phyloP scores from a whole-genome alignment of 2,797 vertebrate genomes.

The Danio albolineatus region DNA sequence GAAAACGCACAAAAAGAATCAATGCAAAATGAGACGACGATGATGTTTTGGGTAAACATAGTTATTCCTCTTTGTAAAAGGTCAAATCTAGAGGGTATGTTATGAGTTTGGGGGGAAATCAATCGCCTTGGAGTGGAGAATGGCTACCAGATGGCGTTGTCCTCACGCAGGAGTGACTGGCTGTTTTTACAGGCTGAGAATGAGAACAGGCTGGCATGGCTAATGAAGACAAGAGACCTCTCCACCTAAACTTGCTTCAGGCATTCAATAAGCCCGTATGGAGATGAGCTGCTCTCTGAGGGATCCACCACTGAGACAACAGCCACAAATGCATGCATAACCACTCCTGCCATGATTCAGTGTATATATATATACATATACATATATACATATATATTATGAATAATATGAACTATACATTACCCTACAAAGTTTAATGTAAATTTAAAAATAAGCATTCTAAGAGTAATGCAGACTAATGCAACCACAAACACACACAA shows the following conservation, averaged over 20 bases:
- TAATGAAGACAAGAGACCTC: slow-evolving; percentile 72
- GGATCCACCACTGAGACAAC: background rate
- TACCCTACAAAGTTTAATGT: too few relatives aligned
- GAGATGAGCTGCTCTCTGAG: slow-evolving; percentile 29
- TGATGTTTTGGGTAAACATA: slow-evolving; percentile 68
- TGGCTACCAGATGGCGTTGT: slow-evolving; percentile 78
- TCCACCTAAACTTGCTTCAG: slow-evolving; percentile 62
- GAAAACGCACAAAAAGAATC: slow-evolving; percentile 41
- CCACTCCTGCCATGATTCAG: background rate
- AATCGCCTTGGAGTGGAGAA: slow-evolving; percentile 67
- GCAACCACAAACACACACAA: too few relatives aligned
- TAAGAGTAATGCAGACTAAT: too few relatives aligned
- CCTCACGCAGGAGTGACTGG: slow-evolving; percentile 62
- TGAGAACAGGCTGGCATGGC: slow-evolving; percentile 72
- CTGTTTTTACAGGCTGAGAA: slow-evolving; percentile 68
- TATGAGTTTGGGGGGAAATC: slow-evolving; percentile 63
- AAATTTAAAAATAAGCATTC: too few relatives aligned
- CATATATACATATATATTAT: too few relatives aligned
- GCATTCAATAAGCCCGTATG: slow-evolving; percentile 37
- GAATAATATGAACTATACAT: too few relatives aligned
- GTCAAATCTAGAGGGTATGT: slow-evolving; percentile 66
- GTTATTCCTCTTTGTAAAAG: slow-evolving; percentile 65
- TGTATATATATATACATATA: background rate
- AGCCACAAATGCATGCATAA: background rate
- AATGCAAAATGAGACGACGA: slow-evolving; percentile 66